Percentiles rank a stretch among this genome's conserved stretches.
Conservation (phyloP, 2,888 invertebrate genomes). For the Ashinkailepas kermadecensis region DNA sequence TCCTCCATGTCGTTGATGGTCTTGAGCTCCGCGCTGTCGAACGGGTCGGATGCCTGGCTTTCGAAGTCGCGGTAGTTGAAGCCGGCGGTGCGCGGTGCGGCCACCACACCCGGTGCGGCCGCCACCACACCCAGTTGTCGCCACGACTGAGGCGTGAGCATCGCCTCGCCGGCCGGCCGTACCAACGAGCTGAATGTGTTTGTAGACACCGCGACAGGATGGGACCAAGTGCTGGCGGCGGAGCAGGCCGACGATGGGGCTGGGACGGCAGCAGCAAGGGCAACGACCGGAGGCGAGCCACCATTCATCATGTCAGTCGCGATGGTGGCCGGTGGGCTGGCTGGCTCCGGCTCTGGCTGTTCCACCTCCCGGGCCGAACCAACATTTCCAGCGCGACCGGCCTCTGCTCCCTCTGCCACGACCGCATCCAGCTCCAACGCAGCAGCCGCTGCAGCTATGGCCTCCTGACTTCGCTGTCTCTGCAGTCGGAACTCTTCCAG, state of each 20-base stretch:
- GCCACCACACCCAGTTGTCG: too few relatives aligned
- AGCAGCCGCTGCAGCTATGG: too few relatives aligned
- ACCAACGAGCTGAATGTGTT: not conserved
- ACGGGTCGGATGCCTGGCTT: slow-evolving; percentile 82
- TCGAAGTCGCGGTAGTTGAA: slow-evolving; percentile 62
- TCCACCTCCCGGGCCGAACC: too few relatives aligned
- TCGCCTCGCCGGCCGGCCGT: not conserved
- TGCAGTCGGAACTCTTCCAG: slow-evolving; percentile 4
- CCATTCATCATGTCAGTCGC: too few relatives aligned
- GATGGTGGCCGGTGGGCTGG: too few relatives aligned
- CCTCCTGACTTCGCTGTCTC: not conserved
- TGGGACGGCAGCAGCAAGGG: not conserved
- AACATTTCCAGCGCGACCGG: too few relatives aligned
- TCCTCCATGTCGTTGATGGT: slow-evolving; percentile 88
- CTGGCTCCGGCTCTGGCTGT: too few relatives aligned
- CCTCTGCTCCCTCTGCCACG: too few relatives aligned
- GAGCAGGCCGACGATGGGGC: not conserved
- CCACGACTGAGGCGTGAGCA: not conserved
- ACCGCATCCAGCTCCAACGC: too few relatives aligned
- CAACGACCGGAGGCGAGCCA: not conserved
- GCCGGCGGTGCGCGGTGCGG: not conserved
- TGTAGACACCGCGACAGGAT: not conserved
- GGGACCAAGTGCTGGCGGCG: too few relatives aligned
- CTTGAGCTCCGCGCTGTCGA: slow-evolving; percentile 85
- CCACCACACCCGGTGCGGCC: not conserved